Conservation (phyloP, 2,888 invertebrate species). For the Ornithoptera priamus region DNA sequence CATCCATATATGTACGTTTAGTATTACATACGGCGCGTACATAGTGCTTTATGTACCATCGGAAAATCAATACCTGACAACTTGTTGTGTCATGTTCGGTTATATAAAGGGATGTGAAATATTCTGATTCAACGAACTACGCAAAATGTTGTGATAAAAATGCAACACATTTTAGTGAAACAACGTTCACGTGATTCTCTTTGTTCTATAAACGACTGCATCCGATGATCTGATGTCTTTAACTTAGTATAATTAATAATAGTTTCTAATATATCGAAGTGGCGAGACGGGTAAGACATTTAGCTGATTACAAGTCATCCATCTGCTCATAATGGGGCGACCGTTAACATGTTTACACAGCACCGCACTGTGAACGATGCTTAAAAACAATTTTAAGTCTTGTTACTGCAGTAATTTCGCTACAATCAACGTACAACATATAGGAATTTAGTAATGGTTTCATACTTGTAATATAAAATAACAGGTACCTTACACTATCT, state of each 20-base stretch:
- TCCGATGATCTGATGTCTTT: not conserved
- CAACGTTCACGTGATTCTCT: not conserved
- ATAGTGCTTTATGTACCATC: slow-evolving; percentile 40
- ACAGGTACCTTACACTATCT: too few relatives aligned
- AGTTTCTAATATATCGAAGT: too few relatives aligned
- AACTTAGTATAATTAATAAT: not conserved
- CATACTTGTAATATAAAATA: too few relatives aligned
- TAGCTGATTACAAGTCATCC: too few relatives aligned
- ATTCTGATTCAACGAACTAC: not conserved
- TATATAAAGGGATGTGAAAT: slow-evolving; percentile 39
- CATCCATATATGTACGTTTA: slow-evolving; percentile 31
- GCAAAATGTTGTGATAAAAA: not conserved
- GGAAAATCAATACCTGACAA: slow-evolving; percentile 50
- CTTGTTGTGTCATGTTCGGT: slow-evolving; percentile 44
- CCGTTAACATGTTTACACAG: too few relatives aligned
- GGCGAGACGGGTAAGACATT: too few relatives aligned
- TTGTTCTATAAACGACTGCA: not conserved
- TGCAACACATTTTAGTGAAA: not conserved
- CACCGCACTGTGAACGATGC: too few relatives aligned
- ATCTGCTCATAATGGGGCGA: too few relatives aligned
- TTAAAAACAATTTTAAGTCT: too few relatives aligned
- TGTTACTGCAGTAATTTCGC: too few relatives aligned
- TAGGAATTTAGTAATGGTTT: too few relatives aligned
- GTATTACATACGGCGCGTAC: slow-evolving; percentile 35
- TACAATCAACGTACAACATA: too few relatives aligned